These are phyloP conservation scores for Xanthorhoe spadicearia DNA, from an alignment of 2,888 invertebrate species.

Conservation along the genomic window DNA sequence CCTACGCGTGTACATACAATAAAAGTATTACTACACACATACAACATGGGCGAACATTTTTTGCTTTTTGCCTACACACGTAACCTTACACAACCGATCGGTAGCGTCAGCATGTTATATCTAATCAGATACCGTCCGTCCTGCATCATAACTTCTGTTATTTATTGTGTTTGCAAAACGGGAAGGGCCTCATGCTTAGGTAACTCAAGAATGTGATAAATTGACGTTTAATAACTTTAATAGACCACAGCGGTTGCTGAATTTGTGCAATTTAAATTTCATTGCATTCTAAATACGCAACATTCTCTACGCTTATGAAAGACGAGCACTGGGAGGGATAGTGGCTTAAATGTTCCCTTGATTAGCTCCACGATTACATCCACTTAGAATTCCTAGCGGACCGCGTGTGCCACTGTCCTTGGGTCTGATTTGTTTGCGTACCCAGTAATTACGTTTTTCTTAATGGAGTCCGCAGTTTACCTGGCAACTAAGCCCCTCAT, in stretches of 20 bases:
- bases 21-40: conserved; percentile 34
- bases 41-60: conserved; percentile 18
- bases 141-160: conserved; percentile 17
- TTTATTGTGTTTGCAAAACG: conserved; percentile 17
- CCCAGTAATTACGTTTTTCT: conserved; percentile 64
- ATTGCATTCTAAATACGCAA: conserved; percentile 33
- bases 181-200: conserved; percentile 7
- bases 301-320: conserved; percentile 33
- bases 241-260: conserved; percentile 27
- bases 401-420: conserved; percentile 54
- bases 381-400: conserved; percentile 73
- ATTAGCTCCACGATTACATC: conserved; percentile 69
- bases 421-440: conserved; percentile 66
- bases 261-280: conserved; percentile 29
- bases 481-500: conserved; percentile 34
- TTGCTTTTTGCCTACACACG: conserved; percentile 33
- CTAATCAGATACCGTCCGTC: conserved; percentile 30
- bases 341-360: conserved; percentile 49
- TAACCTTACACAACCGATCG: conserved; percentile 42
- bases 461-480: conserved; percentile 53
- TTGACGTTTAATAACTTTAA: conserved; percentile 26
- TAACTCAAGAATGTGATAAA: conserved; percentile 15
- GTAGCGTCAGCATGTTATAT: conserved; percentile 30
- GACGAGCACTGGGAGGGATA: conserved; percentile 42
- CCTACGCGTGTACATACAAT: conserved; percentile 33